Evolutionary conservation across 2,113 vertebrate genomes (phyloP), one percentile per base, ranked within the genome.

Genomic region (Formicarius rufipectus): DNA sequence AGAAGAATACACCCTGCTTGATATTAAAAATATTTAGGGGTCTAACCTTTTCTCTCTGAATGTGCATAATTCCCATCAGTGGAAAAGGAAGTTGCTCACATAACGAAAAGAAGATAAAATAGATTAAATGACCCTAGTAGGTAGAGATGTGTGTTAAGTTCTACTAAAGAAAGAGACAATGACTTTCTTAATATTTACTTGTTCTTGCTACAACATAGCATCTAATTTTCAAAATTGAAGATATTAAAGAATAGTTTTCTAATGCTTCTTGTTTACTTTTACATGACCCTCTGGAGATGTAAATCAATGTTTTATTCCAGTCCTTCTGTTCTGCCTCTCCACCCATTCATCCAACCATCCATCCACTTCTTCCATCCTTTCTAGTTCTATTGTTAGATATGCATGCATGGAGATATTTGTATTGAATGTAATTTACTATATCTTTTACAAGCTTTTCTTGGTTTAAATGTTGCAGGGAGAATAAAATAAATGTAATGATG

Each of bases 381-480:
- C 92, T 93, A 92, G 84, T 94, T 96, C 81, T 92, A 71, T 92
- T 91, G 91, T 93, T 97, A 96, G 89, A 95, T 95, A 96, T 58
- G 78, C 93, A 96, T 93, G 84, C 89, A 96, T 96, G 83, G 84
- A 96, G 82, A 97, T 91, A 97, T 14, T 89, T 88, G 3, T 39
- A 37, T 28, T 67, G 18, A 18, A 53, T 85, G 63, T 44, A 55
- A 78, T 76, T 90, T 67, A 67, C 21, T 63, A 90, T 69, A 88
- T 79, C 95, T n/a, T 91, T 93, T 37, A 90, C 19, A 78, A 90
- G 16, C 22, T 87, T 75, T 94, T 79, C 35, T 96, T 95, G 64
- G 86, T 95, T 94, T 85, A 91, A 95, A 97, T 96, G 92, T 90
- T 96, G 80, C 68, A 95, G 76, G 87, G 91, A 96, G 80, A 97